Conservation (phyloP, 2,113 vertebrate genomes). For the Salvelinus sp. region DNA sequence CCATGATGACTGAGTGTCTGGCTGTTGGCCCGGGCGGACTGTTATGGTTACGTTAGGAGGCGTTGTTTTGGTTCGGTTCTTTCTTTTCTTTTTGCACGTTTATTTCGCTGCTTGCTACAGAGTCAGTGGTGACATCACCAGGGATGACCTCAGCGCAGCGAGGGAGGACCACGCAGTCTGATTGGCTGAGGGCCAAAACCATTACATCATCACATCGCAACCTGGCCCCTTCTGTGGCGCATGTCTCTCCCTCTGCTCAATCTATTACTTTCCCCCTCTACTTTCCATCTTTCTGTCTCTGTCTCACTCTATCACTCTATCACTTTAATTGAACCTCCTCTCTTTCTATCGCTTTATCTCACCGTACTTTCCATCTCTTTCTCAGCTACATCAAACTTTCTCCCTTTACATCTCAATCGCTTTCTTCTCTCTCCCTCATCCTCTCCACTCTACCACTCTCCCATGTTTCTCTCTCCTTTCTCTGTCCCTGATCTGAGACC, state of each 20-base stretch:
- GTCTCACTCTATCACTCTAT: not conserved
- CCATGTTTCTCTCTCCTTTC: too few relatives aligned
- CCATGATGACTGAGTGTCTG: slow-evolving; percentile 82
- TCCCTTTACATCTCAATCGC: not conserved
- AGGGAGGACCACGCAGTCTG: slow-evolving; percentile 61
- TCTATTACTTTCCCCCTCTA: slow-evolving; percentile 4
- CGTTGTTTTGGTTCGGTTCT: slow-evolving; percentile 34
- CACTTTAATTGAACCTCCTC: not conserved
- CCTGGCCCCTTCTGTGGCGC: slow-evolving; percentile 50
- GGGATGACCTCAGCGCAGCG: slow-evolving; percentile 69
- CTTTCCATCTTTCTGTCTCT: slow-evolving; percentile 20
- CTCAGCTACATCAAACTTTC: not conserved
- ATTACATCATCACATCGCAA: slow-evolving; percentile 85
- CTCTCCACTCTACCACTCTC: not conserved
- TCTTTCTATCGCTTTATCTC: not conserved
- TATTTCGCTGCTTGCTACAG: slow-evolving; percentile 74
- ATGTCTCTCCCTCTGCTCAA: slow-evolving; percentile 28
- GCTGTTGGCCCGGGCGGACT: slow-evolving; percentile 82
- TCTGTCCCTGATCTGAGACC: not conserved
- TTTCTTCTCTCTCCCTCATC: not conserved
- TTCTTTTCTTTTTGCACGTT: slow-evolving; percentile 52
- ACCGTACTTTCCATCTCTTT: slow-evolving; percentile 27
- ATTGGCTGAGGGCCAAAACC: slow-evolving; percentile 70
- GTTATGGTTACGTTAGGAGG: slow-evolving; percentile 93
- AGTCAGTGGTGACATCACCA: slow-evolving; percentile 92